A percentile compares a stretch with the other conserved stretches of the same genome.
Conservation (phyloP, 64 coral and sea anemone genomes). For the Pocillopora damicornis region DNA sequence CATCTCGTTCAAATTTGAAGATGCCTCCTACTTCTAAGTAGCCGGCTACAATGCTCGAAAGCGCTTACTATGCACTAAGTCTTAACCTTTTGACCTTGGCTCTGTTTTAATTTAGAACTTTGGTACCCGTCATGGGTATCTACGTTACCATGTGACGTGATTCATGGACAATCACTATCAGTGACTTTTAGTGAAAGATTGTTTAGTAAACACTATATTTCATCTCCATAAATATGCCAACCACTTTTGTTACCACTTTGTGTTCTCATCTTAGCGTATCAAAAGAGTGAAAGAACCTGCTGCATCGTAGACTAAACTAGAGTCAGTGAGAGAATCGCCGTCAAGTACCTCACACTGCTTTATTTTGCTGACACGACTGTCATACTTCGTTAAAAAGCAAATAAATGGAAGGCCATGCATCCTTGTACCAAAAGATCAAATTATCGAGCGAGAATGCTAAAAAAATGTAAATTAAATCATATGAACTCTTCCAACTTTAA, state of each 20-base stretch:
- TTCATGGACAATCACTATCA: background rate
- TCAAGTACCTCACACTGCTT: background rate
- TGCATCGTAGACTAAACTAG: conserved; percentile 20
- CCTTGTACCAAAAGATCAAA: background rate
- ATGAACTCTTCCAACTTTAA: background rate
- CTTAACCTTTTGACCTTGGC: background rate
- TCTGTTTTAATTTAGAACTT: background rate
- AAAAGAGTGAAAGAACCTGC: background rate
- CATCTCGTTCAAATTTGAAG: too few species aligned
- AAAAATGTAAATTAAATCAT: background rate
- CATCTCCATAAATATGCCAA: background rate
- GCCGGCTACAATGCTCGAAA: too few species aligned
- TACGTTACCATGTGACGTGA: conserved; percentile 26
- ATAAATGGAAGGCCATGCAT: background rate
- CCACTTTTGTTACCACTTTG: background rate
- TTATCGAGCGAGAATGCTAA: background rate
- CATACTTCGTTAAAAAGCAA: background rate
- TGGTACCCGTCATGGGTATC: conserved; percentile 13
- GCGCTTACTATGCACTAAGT: background rate
- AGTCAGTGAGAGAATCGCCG: background rate
- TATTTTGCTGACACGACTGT: background rate
- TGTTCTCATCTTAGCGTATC: background rate
- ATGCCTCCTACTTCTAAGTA: too few species aligned
- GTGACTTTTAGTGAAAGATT: background rate
- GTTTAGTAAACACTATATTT: background rate